Base-by-base conservation (phyloP, 2,113 vertebrate species). In the Riparia riparia region DNA sequence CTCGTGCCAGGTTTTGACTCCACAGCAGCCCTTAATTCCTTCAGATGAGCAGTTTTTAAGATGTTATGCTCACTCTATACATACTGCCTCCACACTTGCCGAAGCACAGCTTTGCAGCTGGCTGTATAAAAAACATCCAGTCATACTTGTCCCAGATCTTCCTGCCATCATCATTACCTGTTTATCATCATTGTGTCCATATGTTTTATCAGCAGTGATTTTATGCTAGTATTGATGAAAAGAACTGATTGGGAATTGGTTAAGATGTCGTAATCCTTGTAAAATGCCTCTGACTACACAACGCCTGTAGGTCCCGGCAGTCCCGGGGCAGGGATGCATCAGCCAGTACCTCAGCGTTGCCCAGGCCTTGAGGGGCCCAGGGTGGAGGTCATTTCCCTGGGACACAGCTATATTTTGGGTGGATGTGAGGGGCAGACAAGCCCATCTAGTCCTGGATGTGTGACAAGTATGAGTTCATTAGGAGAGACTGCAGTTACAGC, bases 381-480 rank as follows among this genome's bases (percentile, higher is more conserved):
- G 89, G 82, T 73, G 90, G 71, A 93, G 88, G 34, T 14, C 73
- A 37, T 47, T 64, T 74, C 69, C 64, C 39, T 56, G 63, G 63
- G 76, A 70, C 86, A 77, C 87, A 72, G 83, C 39, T n/a, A 21
- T 19, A 39, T 61, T 92, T 86, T 70, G 68, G 73, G 82, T 78
- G 89, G 89, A 57, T 81, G 58, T 18, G 5, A 89, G 60, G 68
- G 72, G 51, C 70, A 92, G 80, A 39, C 69, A 66, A 92, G n/a
- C 69, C 82, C 53, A 39, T 93, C 41, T 18, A 60, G 53, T 41
- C 26, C 89, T 96, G 95, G 93, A 83, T 58, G 11, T 9, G 39
- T 25, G 77, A 93, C 96, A 96, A 89, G 60, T 25, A 92, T 96
- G 93, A 95, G 82, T 44, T 97, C 91, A 95, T 39, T 7, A 54